Evolutionary conservation across 2,888 invertebrate genomes (phyloP), one percentile per base, ranked within the genome.

Genomic region (Falcaria lacertinaria): DNA sequence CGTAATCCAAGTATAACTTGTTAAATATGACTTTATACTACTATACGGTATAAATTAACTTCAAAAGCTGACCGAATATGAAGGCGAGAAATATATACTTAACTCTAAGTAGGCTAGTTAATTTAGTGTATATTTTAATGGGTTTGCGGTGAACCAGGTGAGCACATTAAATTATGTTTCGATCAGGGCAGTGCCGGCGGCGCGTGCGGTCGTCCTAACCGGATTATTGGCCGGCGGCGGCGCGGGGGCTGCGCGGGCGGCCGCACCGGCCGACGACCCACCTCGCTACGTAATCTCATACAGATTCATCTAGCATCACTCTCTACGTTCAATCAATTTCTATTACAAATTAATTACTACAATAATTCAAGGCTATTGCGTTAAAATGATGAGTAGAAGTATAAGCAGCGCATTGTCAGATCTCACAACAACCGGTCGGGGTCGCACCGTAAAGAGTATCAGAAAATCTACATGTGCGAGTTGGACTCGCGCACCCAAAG

Each of bases 111-210:
- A 32, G 40, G 4, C 16, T 36, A 32, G 37, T 43, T 48, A 50
- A 50, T 47, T 45, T 45, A 52, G 45, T 43, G 52, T 52, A 50
- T 56, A 55, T 61, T 63, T 64, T 59, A 64, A 57, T 59, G 65
- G 57, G 48, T 54, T 48, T 64, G 64, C 57, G 71, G 67, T 65
- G 55, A 60, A 66, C 63, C 74, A 80, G 79, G 78, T 81, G 74
- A 78, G 69, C 66, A 67, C 67, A 73, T 69, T 70, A 82, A 85
- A 86, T 86, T 87, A 86, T 60, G 69, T 78, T 80, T 81, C 82
- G 83, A 87, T 86, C 80, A 82, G 75, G 58, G 59, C 67, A 57
- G 56, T 45, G 67, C 64, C 66, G 64, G 50, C 60, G 66, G 74
- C 81, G 81, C 70, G 73, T 78, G 80, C 73, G 78, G 81, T 76